A percentile compares a stretch with the other conserved stretches of the same genome.
Conservation (phyloP, 2,888 invertebrate species). For the Odontomyia ornata region DNA sequence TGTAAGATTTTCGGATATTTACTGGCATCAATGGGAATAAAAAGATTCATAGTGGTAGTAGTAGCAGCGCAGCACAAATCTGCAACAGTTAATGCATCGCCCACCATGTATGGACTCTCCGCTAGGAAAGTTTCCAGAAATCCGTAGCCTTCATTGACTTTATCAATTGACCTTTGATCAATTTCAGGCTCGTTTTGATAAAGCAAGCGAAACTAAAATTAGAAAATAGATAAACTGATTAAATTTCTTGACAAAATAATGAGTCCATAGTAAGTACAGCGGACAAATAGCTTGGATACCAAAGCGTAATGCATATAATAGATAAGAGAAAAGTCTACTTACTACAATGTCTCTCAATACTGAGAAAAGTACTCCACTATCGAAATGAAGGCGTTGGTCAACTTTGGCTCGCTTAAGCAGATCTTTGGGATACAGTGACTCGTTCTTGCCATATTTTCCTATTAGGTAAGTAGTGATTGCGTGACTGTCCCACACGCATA, state of each 20-base stretch:
- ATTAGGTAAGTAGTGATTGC: conserved; percentile 56
- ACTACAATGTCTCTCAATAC: conserved; percentile 45
- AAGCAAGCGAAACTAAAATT: background rate
- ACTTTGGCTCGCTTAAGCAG: conserved; percentile 53
- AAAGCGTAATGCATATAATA: background rate
- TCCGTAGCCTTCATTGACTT: conserved; percentile 47
- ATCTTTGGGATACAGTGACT: conserved; percentile 58
- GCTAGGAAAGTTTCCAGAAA: conserved; percentile 55
- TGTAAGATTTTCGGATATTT: conserved; percentile 47
- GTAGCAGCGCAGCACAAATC: conserved; percentile 48
- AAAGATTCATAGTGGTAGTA: conserved; percentile 40
- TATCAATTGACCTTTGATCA: background rate
- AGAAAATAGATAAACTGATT: background rate
- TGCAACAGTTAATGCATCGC: conserved; percentile 48
- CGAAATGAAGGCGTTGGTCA: conserved; percentile 58
- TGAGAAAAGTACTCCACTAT: conserved; percentile 54
- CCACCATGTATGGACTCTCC: conserved; percentile 45
- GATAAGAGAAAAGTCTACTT: no score
- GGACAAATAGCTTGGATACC: background rate
- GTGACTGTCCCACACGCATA: conserved; percentile 55
- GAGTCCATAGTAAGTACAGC: no score
- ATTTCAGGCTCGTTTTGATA: background rate
- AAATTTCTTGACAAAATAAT: no score
- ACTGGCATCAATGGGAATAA: conserved; percentile 45
- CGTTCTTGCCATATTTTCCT: conserved; percentile 54